phyloP scores from a whole-genome alignment of 2,113 vertebrate species.

The Trochalopteron elliotii region DNA sequence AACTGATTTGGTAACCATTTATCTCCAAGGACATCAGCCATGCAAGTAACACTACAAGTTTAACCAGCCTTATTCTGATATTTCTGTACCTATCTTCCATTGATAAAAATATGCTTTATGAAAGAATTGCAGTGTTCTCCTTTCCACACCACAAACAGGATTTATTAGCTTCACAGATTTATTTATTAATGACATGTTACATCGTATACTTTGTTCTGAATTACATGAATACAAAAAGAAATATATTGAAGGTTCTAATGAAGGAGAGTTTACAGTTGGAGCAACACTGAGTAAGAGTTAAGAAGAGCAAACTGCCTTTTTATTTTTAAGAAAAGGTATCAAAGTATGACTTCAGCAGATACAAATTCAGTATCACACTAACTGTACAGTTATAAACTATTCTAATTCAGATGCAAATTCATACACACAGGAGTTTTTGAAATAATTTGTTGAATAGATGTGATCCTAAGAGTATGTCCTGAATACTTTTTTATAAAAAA shows the following conservation, averaged over 20 bases:
- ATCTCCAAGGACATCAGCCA: background rate
- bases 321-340: background rate
- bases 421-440: background rate
- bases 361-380: background rate
- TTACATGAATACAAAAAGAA: background rate
- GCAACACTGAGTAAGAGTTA: background rate
- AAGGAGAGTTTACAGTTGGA: background rate
- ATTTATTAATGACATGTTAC: background rate
- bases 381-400: background rate
- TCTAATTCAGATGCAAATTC: background rate
- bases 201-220: background rate
- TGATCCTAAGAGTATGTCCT: background rate
- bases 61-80: background rate
- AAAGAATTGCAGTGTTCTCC: background rate
- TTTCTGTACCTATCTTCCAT: background rate
- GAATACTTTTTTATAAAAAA: background rate
- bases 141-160: background rate
- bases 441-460: background rate
- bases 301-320: background rate
- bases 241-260: background rate
- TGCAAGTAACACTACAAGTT: background rate
- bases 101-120: background rate
- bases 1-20: background rate
- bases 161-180: background rate
- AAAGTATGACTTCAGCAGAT: background rate